phyloP scores from a whole-genome alignment of 92 coral and sea anemone species.

The Zoanthus gigantus region DNA sequence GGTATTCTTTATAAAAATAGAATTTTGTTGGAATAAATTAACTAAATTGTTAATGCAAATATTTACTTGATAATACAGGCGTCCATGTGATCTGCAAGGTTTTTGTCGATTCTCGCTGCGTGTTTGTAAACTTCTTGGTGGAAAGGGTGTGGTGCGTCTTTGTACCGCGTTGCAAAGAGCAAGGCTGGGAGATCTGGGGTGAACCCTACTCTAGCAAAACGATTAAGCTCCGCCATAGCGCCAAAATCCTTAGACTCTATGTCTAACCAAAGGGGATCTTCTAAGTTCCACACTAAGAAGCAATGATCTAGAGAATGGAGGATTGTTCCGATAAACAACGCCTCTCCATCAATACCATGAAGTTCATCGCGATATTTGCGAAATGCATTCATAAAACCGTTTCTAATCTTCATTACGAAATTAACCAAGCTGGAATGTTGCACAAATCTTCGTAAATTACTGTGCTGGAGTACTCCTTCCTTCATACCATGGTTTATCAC shows the following conservation, averaged over 20 bases:
- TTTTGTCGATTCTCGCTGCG: conserved; percentile 9
- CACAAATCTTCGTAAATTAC: conserved; percentile 8
- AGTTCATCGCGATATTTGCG: conserved; percentile 28
- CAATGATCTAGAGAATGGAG: conserved; percentile 25
- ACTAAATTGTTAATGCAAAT: not conserved
- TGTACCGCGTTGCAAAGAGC: conserved; percentile 18
- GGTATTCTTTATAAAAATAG: no score
- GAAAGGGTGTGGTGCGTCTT: conserved; percentile 22
- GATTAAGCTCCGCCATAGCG: conserved; percentile 29
- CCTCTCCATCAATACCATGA: conserved; percentile 35
- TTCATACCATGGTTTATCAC: conserved; percentile 29
- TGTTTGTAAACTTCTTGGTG: conserved; percentile 33
- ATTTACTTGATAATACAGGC: conserved; percentile 22
- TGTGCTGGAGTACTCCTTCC: conserved; percentile 25
- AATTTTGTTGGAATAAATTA: no score
- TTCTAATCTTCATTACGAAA: conserved; percentile 25
- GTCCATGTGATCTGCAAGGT: conserved; percentile 22
- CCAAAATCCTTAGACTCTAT: conserved; percentile 6
- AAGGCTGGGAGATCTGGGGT: conserved; percentile 7
- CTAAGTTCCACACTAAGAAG: conserved; percentile 8
- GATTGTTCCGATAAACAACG: conserved; percentile 26
- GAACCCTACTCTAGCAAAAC: conserved; percentile 26
- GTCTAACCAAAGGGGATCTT: conserved; percentile 27
- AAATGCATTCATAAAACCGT: conserved; percentile 25
- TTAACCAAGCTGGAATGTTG: conserved; percentile 8